A percentile compares a stretch with the other conserved stretches of the same genome.
phyloP scores from a whole-genome alignment of 2,797 vertebrate genomes.

The Enteromius fasciolatus region DNA sequence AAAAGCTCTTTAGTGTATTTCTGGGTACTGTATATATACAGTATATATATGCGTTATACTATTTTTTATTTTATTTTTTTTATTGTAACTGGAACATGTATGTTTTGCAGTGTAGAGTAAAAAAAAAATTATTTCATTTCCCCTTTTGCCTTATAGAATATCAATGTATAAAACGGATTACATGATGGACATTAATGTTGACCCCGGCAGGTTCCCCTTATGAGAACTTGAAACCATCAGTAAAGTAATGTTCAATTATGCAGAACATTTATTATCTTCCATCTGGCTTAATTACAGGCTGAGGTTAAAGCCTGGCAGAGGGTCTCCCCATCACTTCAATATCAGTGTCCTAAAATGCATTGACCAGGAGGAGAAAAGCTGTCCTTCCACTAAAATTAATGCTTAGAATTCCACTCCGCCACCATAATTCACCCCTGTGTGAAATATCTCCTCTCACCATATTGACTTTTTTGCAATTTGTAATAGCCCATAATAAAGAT shows the following conservation, averaged over 20 bases:
- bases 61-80: not conserved
- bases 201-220: constrained; percentile 68
- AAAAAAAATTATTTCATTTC: not conserved
- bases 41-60: too few relatives aligned
- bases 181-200: constrained; percentile 73
- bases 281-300: constrained; percentile 83
- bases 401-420: constrained; percentile 85
- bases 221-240: constrained; percentile 75
- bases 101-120: not conserved
- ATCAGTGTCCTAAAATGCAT: constrained; percentile 91
- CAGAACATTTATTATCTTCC: constrained; percentile 85
- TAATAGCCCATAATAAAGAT: constrained; percentile 85
- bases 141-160: constrained; percentile 63
- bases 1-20: not conserved
- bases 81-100: not conserved
- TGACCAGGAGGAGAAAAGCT: constrained; percentile 83
- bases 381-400: constrained; percentile 89
- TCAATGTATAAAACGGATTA: constrained; percentile 63
- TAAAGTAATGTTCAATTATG: constrained; percentile 88
- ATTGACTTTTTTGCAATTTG: constrained; percentile 82
- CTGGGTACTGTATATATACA: too few relatives aligned
- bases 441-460: constrained; percentile 86
- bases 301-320: constrained; percentile 84
- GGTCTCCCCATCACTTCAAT: constrained; percentile 92
- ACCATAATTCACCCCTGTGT: constrained; percentile 87